Evolutionary conservation across 2,888 invertebrate genomes (phyloP).

Genomic region (Erebia ligea): DNA sequence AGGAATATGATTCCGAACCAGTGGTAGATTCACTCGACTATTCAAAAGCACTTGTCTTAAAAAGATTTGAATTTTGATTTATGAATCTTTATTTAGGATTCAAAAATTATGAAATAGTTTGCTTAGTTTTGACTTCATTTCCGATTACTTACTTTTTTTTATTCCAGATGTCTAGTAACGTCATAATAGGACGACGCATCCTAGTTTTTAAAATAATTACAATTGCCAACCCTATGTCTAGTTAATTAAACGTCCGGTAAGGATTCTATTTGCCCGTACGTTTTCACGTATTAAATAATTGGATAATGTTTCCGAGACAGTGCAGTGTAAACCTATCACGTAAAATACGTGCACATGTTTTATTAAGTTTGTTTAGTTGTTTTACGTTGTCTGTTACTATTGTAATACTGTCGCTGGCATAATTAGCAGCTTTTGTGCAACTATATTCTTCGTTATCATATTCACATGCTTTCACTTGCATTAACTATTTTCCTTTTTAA

Average conservation of each 20-base stretch:
- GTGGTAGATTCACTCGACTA: too few relatives aligned
- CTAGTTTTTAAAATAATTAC: background rate
- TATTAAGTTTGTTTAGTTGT: conserved; percentile 25
- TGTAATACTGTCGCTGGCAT: conserved; percentile 24
- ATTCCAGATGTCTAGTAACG: too few relatives aligned
- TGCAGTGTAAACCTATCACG: conserved; percentile 39
- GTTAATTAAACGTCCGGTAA: conserved; percentile 61
- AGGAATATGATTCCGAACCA: too few relatives aligned
- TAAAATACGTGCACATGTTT: conserved; percentile 25
- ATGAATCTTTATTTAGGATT: too few relatives aligned
- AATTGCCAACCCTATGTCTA: conserved; percentile 26
- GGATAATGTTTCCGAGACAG: conserved; percentile 47
- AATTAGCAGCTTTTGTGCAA: conserved; percentile 6
- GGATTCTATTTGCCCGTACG: conserved; percentile 39
- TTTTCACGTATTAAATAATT: conserved; percentile 50
- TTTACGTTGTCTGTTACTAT: conserved; percentile 45
- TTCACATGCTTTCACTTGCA: background rate
- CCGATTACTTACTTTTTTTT: too few relatives aligned
- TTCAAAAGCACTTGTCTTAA: too few relatives aligned
- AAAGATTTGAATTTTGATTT: too few relatives aligned
- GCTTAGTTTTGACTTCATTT: too few relatives aligned
- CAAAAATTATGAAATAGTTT: too few relatives aligned
- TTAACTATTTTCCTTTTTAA: too few relatives aligned
- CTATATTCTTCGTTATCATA: background rate
- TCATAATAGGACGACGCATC: too few relatives aligned